Base-by-base conservation (phyloP, 2,797 vertebrate species). In the Coranthus polyacanthus region DNA sequence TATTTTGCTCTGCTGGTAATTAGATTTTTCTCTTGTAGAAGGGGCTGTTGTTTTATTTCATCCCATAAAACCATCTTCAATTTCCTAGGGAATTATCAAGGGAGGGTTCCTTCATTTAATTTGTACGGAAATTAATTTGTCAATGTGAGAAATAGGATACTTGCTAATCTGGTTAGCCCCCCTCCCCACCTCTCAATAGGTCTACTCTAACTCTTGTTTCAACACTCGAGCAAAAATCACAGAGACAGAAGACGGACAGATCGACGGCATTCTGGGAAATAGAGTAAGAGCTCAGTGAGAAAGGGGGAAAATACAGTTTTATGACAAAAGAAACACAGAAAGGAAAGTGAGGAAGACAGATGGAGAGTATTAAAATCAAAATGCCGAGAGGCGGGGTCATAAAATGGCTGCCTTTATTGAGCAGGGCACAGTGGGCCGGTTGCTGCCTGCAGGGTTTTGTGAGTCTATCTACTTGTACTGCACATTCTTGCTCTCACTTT, bases 71-170 rank as follows among this genome's bases (percentile, higher is more conserved):
- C 71, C 72, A 70, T 84, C 79, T 86, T 77, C 63, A 72, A 87
- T 88, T 89, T 89, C 86, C 83, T 58, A 24, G 46, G 41, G 82
- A 90, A 86, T 87, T 83, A 87, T 83, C 79, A 82, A 64, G 76
- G 77, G 77, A 81, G 50, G 52, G 60, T 68, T 82, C 67, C 60
- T 83, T 86, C 80, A 79, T 88, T 90, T 90, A 72, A 88, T 85
- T 90, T 87, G 63, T 64, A 56, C 60, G 60, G 78, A 89, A 91
- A 91, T 91, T 68, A 91, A 90, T 89, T 88, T 89, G 86, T 86
- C 82, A 82, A 26, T 63, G 68, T 84, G 82, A 87, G 81, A 73
- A 89, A 90, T 81, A 55, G 67, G 80, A 88, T 83, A 81, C 78
- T 75, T 59, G 56, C 64, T 89, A 85, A 90, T 87, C 79, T 79